Conservation (phyloP, 2,797 vertebrate species). For the Micropoecilia bifurca region DNA sequence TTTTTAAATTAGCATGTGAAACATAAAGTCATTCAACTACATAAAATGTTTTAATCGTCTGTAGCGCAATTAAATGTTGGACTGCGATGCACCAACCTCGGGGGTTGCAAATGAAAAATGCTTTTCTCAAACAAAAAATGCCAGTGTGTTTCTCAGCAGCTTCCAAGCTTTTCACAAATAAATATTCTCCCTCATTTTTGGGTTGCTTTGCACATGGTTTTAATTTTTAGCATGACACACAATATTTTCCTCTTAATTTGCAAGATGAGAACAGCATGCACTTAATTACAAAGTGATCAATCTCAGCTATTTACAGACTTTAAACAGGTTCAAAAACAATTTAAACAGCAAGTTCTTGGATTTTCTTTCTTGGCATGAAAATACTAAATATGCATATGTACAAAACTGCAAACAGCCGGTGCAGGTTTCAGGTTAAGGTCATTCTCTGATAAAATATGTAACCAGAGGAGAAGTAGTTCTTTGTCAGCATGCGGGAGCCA, state of each 20-base stretch:
- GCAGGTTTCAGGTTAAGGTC: slow-evolving; percentile 12
- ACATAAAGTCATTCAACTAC: not conserved
- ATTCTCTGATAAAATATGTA: slow-evolving; percentile 30
- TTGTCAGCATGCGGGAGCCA: slow-evolving; percentile 36
- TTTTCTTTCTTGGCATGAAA: slow-evolving; percentile 2
- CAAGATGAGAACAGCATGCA: not conserved
- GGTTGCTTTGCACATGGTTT: slow-evolving; percentile 10
- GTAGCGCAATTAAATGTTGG: slow-evolving; percentile 15
- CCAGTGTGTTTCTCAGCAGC: slow-evolving; percentile 15
- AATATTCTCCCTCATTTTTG: slow-evolving; percentile 15
- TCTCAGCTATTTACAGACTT: not conserved
- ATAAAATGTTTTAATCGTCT: not conserved
- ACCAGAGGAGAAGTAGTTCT: slow-evolving; percentile 31
- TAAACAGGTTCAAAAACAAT: not conserved
- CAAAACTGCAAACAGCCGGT: slow-evolving; percentile 11
- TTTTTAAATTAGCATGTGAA: slow-evolving; percentile 33
- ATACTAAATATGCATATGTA: slow-evolving; percentile 16
- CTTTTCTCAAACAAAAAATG: not conserved
- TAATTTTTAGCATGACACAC: not conserved
- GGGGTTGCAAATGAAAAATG: not conserved
- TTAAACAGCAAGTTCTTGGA: not conserved
- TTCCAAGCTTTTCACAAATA: slow-evolving; percentile 17
- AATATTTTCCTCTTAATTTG: not conserved
- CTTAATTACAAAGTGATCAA: not conserved
- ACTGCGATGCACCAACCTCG: slow-evolving; percentile 14